Evolutionary conservation across 2,797 vertebrate genomes (phyloP).

Genomic region (Siniperca obscura): DNA sequence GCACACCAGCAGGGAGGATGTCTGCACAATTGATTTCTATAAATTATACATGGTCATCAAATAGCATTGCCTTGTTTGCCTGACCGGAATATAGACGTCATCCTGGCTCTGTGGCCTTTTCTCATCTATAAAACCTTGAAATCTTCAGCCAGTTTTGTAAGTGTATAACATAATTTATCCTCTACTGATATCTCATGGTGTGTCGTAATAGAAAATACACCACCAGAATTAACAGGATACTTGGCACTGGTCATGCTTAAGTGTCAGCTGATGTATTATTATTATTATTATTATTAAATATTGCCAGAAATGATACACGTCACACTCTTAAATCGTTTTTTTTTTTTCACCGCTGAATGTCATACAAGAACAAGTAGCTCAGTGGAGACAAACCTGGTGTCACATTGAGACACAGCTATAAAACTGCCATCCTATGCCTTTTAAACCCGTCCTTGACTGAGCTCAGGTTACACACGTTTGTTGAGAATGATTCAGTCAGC

Average conservation of each 20-base stretch:
- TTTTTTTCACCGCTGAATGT: slow-evolving; percentile 12
- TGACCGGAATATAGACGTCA: neutral
- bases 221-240: neutral
- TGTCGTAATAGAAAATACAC: neutral
- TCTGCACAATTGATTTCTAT: slow-evolving; percentile 72
- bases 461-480: slow-evolving; percentile 74
- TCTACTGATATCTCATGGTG: neutral
- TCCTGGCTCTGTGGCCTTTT: neutral
- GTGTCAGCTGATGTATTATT: neutral
- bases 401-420: slow-evolving; percentile 13
- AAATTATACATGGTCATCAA: slow-evolving; percentile 80
- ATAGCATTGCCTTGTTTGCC: slow-evolving; percentile 54
- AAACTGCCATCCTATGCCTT: slow-evolving; percentile 30
- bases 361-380: slow-evolving; percentile 18
- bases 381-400: slow-evolving; percentile 12
- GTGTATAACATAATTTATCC: neutral
- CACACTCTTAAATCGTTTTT: neutral
- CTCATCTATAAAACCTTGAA: slow-evolving; percentile 13
- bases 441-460: slow-evolving; percentile 64
- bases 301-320: neutral
- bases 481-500: slow-evolving; percentile 45
- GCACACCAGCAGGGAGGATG: slow-evolving; percentile 51
- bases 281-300: neutral
- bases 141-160: neutral
- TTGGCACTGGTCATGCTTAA: too few species aligned